A percentile compares a stretch with the other conserved stretches of the same genome.
phyloP scores from a whole-genome alignment of 2,797 vertebrate species.

The Lacerta bilineata region DNA sequence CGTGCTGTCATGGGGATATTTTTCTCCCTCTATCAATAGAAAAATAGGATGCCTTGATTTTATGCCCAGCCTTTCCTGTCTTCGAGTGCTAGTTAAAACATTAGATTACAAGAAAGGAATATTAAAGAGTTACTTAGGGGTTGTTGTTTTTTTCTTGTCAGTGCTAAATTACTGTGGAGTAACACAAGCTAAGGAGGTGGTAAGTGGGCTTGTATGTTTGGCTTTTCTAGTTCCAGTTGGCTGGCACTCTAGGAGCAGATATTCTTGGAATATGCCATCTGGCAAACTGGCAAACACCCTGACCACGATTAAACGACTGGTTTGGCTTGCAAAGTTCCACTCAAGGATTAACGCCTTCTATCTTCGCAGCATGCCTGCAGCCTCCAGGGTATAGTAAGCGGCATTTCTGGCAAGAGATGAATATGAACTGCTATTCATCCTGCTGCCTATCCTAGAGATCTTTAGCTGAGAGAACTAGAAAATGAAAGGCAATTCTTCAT shows the following conservation, averaged over 20 bases:
- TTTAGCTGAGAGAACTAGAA: background rate
- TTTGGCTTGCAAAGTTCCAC: background rate
- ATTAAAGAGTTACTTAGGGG: background rate
- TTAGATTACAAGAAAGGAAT: background rate
- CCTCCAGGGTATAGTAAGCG: background rate
- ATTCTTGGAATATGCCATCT: background rate
- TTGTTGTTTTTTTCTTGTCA: background rate
- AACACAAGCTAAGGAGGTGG: background rate
- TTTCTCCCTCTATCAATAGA: background rate
- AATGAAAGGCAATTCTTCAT: slow-evolving; percentile 5
- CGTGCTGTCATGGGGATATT: background rate
- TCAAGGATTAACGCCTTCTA: slow-evolving; percentile 38
- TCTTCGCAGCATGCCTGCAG: fast-evolving
- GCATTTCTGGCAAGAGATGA: slow-evolving; percentile 42
- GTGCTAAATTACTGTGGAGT: background rate
- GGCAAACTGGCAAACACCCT: slow-evolving; percentile 29
- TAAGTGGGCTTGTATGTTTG: background rate
- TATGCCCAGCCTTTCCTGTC: no score
- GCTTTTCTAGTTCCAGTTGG: background rate
- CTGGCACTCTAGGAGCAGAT: background rate
- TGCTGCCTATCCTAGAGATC: background rate
- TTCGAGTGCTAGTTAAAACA: no score
- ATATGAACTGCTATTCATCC: background rate
- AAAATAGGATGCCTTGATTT: no score
- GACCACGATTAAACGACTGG: fast-evolving